These are phyloP conservation scores for Cydia strobilella DNA, from an alignment of 1,140 invertebrate genomes.

Conservation along the genomic window DNA sequence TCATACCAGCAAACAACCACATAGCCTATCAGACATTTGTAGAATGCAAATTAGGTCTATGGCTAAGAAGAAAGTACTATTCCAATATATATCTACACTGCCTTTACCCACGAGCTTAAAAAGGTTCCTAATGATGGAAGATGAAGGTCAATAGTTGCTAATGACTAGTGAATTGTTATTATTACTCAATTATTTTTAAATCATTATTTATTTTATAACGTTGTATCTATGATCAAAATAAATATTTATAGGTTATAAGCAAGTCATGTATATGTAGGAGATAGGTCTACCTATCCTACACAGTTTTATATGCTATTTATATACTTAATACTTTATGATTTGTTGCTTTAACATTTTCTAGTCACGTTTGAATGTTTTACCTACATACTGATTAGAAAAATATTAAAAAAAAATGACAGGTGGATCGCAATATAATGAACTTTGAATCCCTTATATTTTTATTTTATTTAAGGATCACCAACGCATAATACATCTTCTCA, in stretches of 20 bases:
- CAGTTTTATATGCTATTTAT: not conserved
- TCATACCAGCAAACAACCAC: conserved; percentile 53
- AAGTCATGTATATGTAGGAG: not conserved
- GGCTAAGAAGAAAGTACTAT: conserved; percentile 50
- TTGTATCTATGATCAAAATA: not conserved
- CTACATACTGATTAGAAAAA: too few relatives aligned
- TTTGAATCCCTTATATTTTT: too few relatives aligned
- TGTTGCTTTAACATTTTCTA: not conserved
- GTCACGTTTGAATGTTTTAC: not conserved
- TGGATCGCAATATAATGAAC: too few relatives aligned
- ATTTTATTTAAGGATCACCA: too few relatives aligned
- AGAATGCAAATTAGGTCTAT: conserved; percentile 61
- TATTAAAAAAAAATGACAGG: too few relatives aligned
- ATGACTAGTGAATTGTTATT: conserved; percentile 20
- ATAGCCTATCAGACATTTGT: conserved; percentile 60
- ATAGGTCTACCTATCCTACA: not conserved
- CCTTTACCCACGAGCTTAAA: conserved; percentile 70
- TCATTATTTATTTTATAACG: not conserved
- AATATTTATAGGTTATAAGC: not conserved
- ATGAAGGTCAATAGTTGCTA: conserved; percentile 48
- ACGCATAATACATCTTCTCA: too few relatives aligned
- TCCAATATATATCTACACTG: conserved; percentile 52
- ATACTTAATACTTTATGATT: not conserved
- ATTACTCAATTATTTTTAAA: conserved; percentile 17
- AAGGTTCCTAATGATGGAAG: conserved; percentile 73